Conservation (phyloP, 2,113 vertebrate species). For the Cryptotis parvus region DNA sequence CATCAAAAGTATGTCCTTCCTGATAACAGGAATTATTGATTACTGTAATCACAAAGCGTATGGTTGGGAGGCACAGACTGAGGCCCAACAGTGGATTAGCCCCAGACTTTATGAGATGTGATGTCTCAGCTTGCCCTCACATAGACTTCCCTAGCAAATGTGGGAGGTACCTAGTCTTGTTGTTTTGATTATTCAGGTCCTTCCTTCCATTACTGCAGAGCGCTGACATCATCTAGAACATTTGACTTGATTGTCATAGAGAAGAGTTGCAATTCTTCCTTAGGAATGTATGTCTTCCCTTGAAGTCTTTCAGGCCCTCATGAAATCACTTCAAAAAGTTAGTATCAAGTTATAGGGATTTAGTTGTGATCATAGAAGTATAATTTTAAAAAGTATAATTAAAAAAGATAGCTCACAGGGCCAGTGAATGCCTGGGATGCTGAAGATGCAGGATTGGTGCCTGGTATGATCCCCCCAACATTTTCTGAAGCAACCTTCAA, state of each 20-base stretch:
- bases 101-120: neutral
- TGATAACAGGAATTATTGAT: neutral
- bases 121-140: neutral
- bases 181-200: neutral
- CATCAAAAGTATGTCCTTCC: neutral
- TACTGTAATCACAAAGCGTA: neutral
- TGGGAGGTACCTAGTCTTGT: neutral
- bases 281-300: constrained; percentile 3
- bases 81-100: neutral
- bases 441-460: too few relatives aligned
- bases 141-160: neutral
- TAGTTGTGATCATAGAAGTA: neutral
- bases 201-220: neutral
- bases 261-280: neutral
- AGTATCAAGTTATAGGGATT: neutral
- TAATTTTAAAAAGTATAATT: constrained; percentile 50
- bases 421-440: too few relatives aligned
- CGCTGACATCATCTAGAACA: neutral
- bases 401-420: too few relatives aligned
- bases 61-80: neutral
- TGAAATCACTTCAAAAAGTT: constrained; percentile 8
- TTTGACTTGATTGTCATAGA: neutral
- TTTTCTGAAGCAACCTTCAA: too few relatives aligned
- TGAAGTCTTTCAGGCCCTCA: neutral
- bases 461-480: too few relatives aligned